Conservation (phyloP, 35 echinoderm and acorn worm species). For the Antedon bifida region DNA sequence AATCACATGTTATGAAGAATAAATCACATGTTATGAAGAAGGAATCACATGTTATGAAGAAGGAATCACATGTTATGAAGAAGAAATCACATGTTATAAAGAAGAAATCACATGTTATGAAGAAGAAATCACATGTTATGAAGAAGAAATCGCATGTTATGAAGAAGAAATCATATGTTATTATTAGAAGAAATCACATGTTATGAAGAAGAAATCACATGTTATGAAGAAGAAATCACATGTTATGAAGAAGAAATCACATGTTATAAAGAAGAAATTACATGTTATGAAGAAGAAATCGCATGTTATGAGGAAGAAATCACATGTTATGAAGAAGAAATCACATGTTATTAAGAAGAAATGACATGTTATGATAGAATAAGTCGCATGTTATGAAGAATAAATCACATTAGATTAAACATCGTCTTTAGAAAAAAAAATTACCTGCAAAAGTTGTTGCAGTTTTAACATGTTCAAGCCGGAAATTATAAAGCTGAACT, state of each 20-base stretch:
- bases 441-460: conserved; percentile 40
- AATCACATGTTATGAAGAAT: not conserved
- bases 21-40: not conserved
- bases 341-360: not conserved
- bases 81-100: not conserved
- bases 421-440: too few species aligned
- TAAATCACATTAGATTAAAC: too few species aligned
- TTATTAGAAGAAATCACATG: not conserved
- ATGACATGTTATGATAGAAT: not conserved
- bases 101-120: not conserved
- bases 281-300: too few species aligned
- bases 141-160: too few species aligned
- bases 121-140: not conserved
- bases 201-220: not conserved
- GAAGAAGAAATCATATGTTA: too few species aligned
- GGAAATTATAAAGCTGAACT: conserved; percentile 56
- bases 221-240: not conserved
- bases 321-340: not conserved
- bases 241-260: too few species aligned
- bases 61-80: too few species aligned
- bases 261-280: too few species aligned
- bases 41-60: too few species aligned
- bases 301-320: too few species aligned
- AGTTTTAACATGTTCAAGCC: conserved; percentile 33
- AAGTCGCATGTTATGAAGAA: too few species aligned